These are phyloP conservation scores for Bibio marci DNA, from an alignment of 2,888 invertebrate species.

Conservation along the genomic window DNA sequence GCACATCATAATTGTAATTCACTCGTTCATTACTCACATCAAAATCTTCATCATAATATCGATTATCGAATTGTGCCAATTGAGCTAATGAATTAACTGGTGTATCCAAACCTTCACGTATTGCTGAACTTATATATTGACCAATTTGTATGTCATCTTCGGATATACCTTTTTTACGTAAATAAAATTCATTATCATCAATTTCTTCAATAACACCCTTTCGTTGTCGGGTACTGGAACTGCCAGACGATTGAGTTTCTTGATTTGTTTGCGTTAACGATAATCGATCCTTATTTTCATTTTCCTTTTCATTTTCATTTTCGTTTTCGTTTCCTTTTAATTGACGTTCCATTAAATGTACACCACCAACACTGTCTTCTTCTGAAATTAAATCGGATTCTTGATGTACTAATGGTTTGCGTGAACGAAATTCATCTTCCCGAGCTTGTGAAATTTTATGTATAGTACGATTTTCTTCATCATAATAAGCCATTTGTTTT, in stretches of 20 bases:
- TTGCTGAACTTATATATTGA: slow-evolving; percentile 59
- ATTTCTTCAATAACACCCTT: slow-evolving; percentile 67
- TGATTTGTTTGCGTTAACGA: slow-evolving; percentile 24
- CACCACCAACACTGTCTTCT: slow-evolving; percentile 16
- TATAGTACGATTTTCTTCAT: slow-evolving; percentile 35
- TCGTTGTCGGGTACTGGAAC: slow-evolving; percentile 35
- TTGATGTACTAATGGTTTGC: slow-evolving; percentile 26
- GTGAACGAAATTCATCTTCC: slow-evolving; percentile 23
- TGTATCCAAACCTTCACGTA: slow-evolving; percentile 57
- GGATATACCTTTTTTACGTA: slow-evolving; percentile 65
- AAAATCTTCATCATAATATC: slow-evolving; percentile 13
- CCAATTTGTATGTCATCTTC: slow-evolving; percentile 67
- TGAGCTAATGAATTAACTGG: slow-evolving; percentile 48
- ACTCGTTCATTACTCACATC: slow-evolving; percentile 13
- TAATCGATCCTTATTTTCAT: slow-evolving; percentile 19
- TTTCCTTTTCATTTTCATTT: slow-evolving; percentile 5
- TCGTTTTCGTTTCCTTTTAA: slow-evolving; percentile 20
- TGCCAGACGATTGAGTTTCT: slow-evolving; percentile 41
- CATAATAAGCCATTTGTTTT: slow-evolving; percentile 38
- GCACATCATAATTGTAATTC: slow-evolving; percentile 25
- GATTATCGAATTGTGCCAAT: slow-evolving; percentile 19
- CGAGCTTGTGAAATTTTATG: slow-evolving; percentile 30
- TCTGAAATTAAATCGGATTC: slow-evolving; percentile 29
- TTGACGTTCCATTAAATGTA: slow-evolving; percentile 18
- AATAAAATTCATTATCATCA: slow-evolving; percentile 73